Evolutionary conservation across 2,888 invertebrate species (phyloP).

Genomic region (Amiota minor): DNA sequence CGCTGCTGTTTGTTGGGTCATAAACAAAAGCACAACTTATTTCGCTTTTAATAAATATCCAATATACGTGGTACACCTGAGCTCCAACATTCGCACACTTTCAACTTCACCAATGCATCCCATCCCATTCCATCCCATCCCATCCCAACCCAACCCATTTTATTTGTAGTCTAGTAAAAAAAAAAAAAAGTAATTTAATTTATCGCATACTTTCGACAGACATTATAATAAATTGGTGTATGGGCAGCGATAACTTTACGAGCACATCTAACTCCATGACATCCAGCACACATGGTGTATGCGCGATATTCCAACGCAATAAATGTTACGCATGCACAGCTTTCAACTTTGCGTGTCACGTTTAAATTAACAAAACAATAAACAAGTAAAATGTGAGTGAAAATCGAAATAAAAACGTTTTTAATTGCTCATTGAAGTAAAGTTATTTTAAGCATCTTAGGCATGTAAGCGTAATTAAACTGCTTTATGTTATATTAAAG

Average conservation of each 20-base stretch:
- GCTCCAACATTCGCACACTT: background rate
- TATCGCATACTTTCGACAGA: slow-evolving; percentile 36
- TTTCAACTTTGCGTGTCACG: background rate
- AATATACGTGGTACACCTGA: slow-evolving; percentile 55
- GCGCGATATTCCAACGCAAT: slow-evolving; percentile 44
- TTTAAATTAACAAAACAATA: slow-evolving; percentile 15
- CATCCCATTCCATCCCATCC: too few relatives aligned
- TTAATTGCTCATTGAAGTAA: slow-evolving; percentile 57
- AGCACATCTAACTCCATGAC: slow-evolving; percentile 20
- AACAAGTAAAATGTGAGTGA: background rate
- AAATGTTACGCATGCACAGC: slow-evolving; percentile 16
- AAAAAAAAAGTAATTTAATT: slow-evolving; percentile 59
- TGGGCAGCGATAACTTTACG: slow-evolving; percentile 48
- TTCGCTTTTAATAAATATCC: slow-evolving; percentile 56
- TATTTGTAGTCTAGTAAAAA: slow-evolving; percentile 31
- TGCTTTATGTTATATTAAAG: slow-evolving; percentile 21
- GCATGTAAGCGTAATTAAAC: slow-evolving; percentile 29
- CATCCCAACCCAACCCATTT: background rate
- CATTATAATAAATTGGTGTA: slow-evolving; percentile 8
- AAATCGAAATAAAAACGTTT: slow-evolving; percentile 50
- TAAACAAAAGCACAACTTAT: slow-evolving; percentile 35
- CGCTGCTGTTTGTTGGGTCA: too few relatives aligned
- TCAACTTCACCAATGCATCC: too few relatives aligned
- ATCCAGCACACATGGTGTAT: slow-evolving; percentile 49
- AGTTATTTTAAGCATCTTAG: slow-evolving; percentile 32